Evolutionary conservation across 2,888 invertebrate species (phyloP), one percentile per base, ranked within the genome.

Genomic region (Matsumyia berberina): DNA sequence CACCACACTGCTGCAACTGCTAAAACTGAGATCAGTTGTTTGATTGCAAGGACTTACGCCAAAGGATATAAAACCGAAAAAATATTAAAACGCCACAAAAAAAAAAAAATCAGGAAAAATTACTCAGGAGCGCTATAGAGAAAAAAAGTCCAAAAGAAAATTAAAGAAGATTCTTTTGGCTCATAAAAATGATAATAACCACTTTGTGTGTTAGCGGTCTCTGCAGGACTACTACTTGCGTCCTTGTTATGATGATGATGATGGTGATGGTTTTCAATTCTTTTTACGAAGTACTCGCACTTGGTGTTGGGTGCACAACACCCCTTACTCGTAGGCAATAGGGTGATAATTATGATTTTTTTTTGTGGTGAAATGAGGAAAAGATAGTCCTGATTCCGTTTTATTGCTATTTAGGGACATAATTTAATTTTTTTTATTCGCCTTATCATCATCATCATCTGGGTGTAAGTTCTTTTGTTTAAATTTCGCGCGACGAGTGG

Each of bases 171-270:
- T 80, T 79, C 24, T 58, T 70, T 64, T 44, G 35, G 82, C 67
- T 60, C 85, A 85, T 85, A 85, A 85, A 85, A 85, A 85, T 74
- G 85, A 85, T 85, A 85, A 85, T 85, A 85, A 85, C 80, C 85
- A 80, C 74, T 80, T 85, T 70, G 58, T 74, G 78, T 57, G 42
- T 62, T 37, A 69, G 19, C 42, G 39, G 42, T n/a, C n/a, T n/a
- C 24, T 24, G 24, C 24, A 69, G 55, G 79, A 74, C 67, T 73
- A 60, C 77, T 67, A 46, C 69, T 70, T 49, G 53, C 29, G 64
- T 85, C 19, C 83, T 70, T 64, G 57, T 77, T 64, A 49, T 37
- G 57, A 73, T 72, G 8, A 66, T 57, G 69, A 49, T 58, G 69
- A 69, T 51, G 69, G 69, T 51, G 80, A 80, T 79, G 85, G 44